A percentile compares a stretch with the other conserved stretches of the same genome.
Evolutionary conservation across 1,140 invertebrate species (phyloP).

Genomic region (Leptoteleia sp.): DNA sequence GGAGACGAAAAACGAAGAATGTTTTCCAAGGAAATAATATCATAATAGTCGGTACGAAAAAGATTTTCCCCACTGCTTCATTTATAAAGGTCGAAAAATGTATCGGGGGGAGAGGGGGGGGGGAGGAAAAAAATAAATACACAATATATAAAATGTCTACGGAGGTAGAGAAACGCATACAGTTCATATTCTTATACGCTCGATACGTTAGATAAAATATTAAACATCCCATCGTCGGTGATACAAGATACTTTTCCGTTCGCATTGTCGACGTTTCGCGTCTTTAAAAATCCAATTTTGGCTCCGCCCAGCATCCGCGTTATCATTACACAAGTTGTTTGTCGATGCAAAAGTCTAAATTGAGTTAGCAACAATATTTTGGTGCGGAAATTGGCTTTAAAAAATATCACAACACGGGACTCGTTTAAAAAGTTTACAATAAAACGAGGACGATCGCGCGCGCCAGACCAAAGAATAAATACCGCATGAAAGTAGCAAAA

Average conservation of each 20-base stretch:
- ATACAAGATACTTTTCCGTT: constrained; percentile 37
- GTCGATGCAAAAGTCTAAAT: constrained; percentile 39
- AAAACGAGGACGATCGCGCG: constrained; percentile 18
- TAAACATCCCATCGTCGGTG: constrained; percentile 29
- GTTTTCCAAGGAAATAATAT: too few species aligned
- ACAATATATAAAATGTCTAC: constrained; percentile 33
- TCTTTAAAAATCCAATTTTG: constrained; percentile 40
- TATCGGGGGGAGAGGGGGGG: too few species aligned
- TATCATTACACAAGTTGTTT: constrained; percentile 36
- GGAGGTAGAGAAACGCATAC: constrained; percentile 6
- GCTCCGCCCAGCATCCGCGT: constrained; percentile 4
- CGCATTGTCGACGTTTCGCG: constrained; percentile 26
- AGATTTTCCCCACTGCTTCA: too few species aligned
- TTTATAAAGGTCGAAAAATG: constrained; percentile 18
- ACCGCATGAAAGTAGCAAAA: constrained; percentile 4
- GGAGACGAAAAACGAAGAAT: too few species aligned
- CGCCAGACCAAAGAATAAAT: constrained; percentile 25
- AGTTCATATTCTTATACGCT: constrained; percentile 22
- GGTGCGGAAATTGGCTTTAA: constrained; percentile 42
- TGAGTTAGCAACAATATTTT: constrained; percentile 42
- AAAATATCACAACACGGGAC: constrained; percentile 7
- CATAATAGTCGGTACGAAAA: too few species aligned
- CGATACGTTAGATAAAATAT: constrained; percentile 42
- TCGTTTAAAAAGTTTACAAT: constrained; percentile 34
- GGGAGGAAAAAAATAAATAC: constrained; percentile 26